A percentile compares a stretch with the other conserved stretches of the same genome.
These are phyloP conservation scores for Crotalus helleri DNA, from an alignment of 2,113 vertebrate species.

Conservation along the genomic window DNA sequence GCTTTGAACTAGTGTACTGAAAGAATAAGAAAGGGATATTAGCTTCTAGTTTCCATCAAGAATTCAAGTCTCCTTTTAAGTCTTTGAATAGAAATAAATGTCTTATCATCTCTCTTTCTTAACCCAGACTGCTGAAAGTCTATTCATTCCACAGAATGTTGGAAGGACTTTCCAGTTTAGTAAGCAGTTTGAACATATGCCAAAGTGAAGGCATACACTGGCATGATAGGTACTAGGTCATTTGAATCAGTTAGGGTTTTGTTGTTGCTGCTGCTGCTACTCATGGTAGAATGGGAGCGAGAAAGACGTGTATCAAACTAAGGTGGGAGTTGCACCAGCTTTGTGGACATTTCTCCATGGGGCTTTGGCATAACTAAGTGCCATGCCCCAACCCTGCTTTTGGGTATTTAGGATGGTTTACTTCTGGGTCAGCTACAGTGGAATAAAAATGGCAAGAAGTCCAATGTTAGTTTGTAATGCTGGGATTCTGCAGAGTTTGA, in stretches of 20 bases:
- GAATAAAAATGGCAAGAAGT: background rate
- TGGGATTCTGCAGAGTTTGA: background rate
- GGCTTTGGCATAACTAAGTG: background rate
- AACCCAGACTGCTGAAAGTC: background rate
- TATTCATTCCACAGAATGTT: background rate
- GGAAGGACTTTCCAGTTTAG: background rate
- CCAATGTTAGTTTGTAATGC: background rate
- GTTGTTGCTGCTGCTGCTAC: background rate
- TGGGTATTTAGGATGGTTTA: background rate
- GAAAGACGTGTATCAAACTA: background rate
- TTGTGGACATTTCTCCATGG: background rate
- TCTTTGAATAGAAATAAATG: background rate
- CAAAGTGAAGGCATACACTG: background rate
- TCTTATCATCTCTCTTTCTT: background rate
- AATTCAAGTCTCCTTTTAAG: background rate
- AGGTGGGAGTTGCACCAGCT: background rate
- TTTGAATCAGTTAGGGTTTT: background rate
- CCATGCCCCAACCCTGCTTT: background rate
- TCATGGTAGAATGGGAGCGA: no score
- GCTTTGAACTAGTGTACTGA: background rate
- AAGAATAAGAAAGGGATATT: background rate
- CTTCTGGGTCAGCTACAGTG: background rate
- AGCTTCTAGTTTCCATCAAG: background rate
- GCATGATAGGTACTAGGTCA: background rate
- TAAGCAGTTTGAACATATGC: background rate